Conservation (phyloP, 1,140 invertebrate species). For the Drosophila pachea region DNA sequence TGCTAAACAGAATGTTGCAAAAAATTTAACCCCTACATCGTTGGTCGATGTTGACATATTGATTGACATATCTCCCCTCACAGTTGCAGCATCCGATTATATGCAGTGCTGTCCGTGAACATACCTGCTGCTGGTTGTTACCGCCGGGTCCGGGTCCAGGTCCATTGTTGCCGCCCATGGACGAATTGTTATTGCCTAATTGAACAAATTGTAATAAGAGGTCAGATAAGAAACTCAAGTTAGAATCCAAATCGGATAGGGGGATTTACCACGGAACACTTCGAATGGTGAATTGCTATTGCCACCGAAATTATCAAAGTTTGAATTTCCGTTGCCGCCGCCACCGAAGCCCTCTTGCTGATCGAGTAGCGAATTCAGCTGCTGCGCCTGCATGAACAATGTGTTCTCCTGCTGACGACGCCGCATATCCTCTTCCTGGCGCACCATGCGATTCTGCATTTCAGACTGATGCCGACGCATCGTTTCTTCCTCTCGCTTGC, state of each 20-base stretch:
- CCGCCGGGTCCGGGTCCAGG: conserved; percentile 34
- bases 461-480: conserved; percentile 87
- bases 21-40: too few relatives aligned
- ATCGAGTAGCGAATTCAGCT: conserved; percentile 82
- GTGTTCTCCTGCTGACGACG: conserved; percentile 90
- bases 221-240: too few relatives aligned
- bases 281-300: conserved; percentile 73
- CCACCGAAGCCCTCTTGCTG: conserved; percentile 80
- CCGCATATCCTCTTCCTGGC: conserved; percentile 90
- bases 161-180: conserved; percentile 54
- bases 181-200: conserved; percentile 52
- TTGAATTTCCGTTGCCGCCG: conserved; percentile 54
- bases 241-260: neutral
- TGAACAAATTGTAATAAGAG: neutral
- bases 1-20: too few relatives aligned
- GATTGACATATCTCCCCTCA: too few relatives aligned
- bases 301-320: conserved; percentile 69
- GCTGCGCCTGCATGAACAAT: conserved; percentile 86
- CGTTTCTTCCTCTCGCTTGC: conserved; percentile 86
- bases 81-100: neutral
- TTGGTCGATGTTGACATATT: too few relatives aligned
- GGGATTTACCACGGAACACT: conserved; percentile 66
- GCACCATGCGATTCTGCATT: conserved; percentile 86
- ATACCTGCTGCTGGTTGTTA: conserved; percentile 62
- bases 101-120: conserved; percentile 18